Base-by-base conservation (phyloP, 2,113 vertebrate genomes). In the Hemiprocne comata region DNA sequence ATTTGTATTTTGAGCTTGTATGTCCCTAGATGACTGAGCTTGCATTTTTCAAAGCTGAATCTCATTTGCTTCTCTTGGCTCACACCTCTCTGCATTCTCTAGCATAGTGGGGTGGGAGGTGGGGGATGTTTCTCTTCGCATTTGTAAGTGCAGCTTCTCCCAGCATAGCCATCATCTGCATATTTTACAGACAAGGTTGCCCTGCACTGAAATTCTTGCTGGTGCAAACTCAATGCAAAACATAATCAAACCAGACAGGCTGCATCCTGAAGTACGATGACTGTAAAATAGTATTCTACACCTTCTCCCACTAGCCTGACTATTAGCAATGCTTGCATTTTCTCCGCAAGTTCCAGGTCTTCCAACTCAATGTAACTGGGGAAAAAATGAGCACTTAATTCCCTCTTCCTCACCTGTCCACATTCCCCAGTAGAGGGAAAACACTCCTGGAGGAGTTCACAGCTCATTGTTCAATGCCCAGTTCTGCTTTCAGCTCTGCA, bases 1-100 rank as follows among this genome's bases (percentile, higher is more conserved):
- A 75, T 90, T 96, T 79, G 80, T 87, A 40, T 81, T 90, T 96
- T 89, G 80, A 92, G 66, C 31, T 93, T 75, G 33, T 54, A 48
- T 54, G 70, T 93, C 94, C 83, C 70, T 75, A 85, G 86, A 81
- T 94, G 76, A 93, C 90, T 58, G 83, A 92, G 66, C 46, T 70
- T 93, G 90, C 73, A 85, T 72, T 87, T 94, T 87, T 76, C 62
- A 92, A 38, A 93, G 61, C 36, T 61, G 62, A 92, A 84, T 78
- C 54, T 89, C 53, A 81, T 92, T 95, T 94, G 25, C 61, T 93
- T 74, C 69, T 57, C 70, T 81, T 90, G 86, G 73, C 50, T 94
- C 38, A 17, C 40, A n/a, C 13, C 7, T 51, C 76, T 46, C 57
- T 85, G n/a, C 31, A 78, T 89, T 28, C 50, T 84, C 66, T 48